These are phyloP conservation scores for Leucania comma DNA, from an alignment of 2,888 invertebrate species.

Conservation along the genomic window DNA sequence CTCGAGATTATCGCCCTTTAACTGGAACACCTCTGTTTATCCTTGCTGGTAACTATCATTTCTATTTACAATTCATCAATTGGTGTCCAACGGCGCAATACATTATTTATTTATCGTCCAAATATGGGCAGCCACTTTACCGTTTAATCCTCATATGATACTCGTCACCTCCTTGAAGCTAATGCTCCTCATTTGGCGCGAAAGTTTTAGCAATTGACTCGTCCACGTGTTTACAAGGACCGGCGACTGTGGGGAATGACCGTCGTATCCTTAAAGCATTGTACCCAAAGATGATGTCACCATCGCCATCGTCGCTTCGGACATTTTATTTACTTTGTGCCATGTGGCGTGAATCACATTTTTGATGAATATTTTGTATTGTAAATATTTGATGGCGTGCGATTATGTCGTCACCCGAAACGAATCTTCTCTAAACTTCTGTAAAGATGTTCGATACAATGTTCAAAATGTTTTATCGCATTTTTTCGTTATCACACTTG, in stretches of 20 bases:
- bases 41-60: constrained; percentile 61
- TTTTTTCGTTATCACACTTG: constrained; percentile 70
- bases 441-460: constrained; percentile 21
- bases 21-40: constrained; percentile 73
- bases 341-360: constrained; percentile 66
- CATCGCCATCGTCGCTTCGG: constrained; percentile 50
- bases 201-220: constrained; percentile 31
- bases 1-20: constrained; percentile 75
- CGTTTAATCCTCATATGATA: constrained; percentile 20
- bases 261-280: constrained; percentile 67
- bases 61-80: constrained; percentile 48
- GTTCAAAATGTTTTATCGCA: constrained; percentile 68
- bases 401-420: constrained; percentile 27
- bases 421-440: constrained; percentile 22
- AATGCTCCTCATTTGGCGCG: constrained; percentile 32
- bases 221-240: constrained; percentile 42
- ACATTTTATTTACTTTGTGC: constrained; percentile 66
- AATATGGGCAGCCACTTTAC: constrained; percentile 12
- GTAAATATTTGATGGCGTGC: constrained; percentile 60
- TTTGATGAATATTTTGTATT: constrained; percentile 55
- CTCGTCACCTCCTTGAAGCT: constrained; percentile 19
- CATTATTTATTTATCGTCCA: constrained; percentile 36
- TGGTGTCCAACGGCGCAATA: constrained; percentile 21
- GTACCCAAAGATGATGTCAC: constrained; percentile 71
- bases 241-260: constrained; percentile 62